Evolutionary conservation across 1,140 invertebrate species (phyloP), one percentile per base, ranked within the genome.

Genomic region (Diachasma alloeum): DNA sequence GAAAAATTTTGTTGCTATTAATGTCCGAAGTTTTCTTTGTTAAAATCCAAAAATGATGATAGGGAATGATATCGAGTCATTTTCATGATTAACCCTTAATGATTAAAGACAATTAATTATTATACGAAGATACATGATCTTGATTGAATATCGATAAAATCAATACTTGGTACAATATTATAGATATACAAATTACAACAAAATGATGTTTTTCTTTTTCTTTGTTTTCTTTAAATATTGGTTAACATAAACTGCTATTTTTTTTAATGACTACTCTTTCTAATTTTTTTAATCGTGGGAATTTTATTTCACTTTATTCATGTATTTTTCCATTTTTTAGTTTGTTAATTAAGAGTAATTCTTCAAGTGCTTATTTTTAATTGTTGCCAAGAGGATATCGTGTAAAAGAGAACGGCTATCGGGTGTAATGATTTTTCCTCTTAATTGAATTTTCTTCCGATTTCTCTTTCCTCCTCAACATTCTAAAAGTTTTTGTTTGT

Each of bases 171-270:
- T 85, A 79, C 82, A 88, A 85, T 84, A 83, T 84, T 86, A 89
- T 86, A 87, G 85, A 84, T 85, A 88, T 89, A 89, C 85, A 89
- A 88, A 89, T 53, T 88, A 88, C 82, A 89, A 86, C 81, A 84
- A 79, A 89, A 87, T 83, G 9, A 37, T 67, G 4, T 17, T 44
- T 70, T 24, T 17, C 22, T 44, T 39, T 36, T 44, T 74, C 68
- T 48, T 69, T 39, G 44, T 44, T 44, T 63, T 17, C 46, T 87
- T 87, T 87, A 87, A 86, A 83, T 86, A 87, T 83, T 19, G 77
- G 86, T 82, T 59, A 56, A 26, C 31, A 26, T 46, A 72, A 76
- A 63, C 48, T 69, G 42, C 69, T 72, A 73, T 68, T 72, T 72
- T 72, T 72, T 56, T 73, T 67, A 48, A 46, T 26, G 48, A 46